Evolutionary conservation across 1,140 invertebrate species (phyloP), one percentile per base, ranked within the genome.

Genomic region (Lucilia sericata): DNA sequence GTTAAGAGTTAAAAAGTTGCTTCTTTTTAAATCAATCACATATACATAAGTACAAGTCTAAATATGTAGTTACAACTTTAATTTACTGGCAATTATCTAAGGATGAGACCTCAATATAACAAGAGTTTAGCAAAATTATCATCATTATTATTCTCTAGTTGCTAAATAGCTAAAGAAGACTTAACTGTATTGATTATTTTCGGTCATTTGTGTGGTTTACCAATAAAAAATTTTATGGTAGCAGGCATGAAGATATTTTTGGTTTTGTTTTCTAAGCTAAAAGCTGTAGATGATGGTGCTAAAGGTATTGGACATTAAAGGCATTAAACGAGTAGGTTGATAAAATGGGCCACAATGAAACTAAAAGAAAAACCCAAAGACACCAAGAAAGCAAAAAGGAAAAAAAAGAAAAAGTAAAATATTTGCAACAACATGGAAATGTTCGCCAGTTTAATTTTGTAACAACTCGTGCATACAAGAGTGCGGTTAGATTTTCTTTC

Each of bases 401-500:
- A 42, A 42, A 42, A 8, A 42, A 78, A 78, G 42, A 36, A 78
- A 47, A 14, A n/a, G 14, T 47, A 78, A 21, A 42, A 80, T 30
- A 30, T 30, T 30, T 30, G 25, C 76, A 42, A 42, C 30, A 80
- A 25, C 42, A 80, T 17, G 36, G 17, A 47, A 78, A 76, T 21
- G 76, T 80, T 21, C 19, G 76, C 42, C 76, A 49, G 42, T 49
- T 80, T 13, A 49, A 80, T 80, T n/a, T 80, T 80, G 42, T 49
- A 80, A 80, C 42, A 49, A 49, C 76, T 80, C 76, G 42, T 80
- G 76, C 76, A 80, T 25, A 51, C 76, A 12, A 21, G n/a, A 70
- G n/a, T 70, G n/a, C 9, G 42, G 42, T 80, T 80, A 19, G 47
- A 49, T 80, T 80, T 80, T 80, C 76, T 80, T 80, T 80, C 76